These are phyloP conservation scores for Penelope pileata DNA, from an alignment of 2,113 vertebrate species.

Conservation along the genomic window DNA sequence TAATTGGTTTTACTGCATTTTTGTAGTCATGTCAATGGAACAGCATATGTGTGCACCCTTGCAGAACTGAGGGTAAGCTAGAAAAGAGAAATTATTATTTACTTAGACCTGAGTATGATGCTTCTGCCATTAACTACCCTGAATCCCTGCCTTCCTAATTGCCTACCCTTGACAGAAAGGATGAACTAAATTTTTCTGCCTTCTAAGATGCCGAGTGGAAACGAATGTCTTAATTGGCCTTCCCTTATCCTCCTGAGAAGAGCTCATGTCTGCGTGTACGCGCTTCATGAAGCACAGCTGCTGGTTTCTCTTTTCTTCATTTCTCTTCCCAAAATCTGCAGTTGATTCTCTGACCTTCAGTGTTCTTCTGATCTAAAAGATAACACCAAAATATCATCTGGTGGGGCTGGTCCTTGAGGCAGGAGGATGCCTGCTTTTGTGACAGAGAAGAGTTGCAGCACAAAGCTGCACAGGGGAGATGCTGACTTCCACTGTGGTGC, in stretches of 20 bases:
- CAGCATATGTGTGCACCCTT: not conserved
- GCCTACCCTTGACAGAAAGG: not conserved
- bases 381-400: not conserved
- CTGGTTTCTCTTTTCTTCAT: not conserved
- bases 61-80: not conserved
- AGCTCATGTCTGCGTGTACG: not conserved
- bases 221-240: not conserved
- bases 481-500: not conserved
- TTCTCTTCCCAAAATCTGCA: not conserved
- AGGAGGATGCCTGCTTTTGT: rapidly evolving
- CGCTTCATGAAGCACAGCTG: not conserved
- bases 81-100: not conserved
- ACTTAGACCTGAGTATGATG: not conserved
- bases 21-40: not conserved
- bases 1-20: not conserved
- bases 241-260: not conserved
- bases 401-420: not conserved
- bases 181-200: not conserved
- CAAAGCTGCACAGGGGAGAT: not conserved
- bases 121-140: not conserved
- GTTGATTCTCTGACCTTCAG: not conserved
- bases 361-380: not conserved
- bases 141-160: not conserved
- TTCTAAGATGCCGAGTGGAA: not conserved
- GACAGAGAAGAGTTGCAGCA: not conserved